Conservation (phyloP, 2,797 vertebrate species). For the Clarias pachynema region DNA sequence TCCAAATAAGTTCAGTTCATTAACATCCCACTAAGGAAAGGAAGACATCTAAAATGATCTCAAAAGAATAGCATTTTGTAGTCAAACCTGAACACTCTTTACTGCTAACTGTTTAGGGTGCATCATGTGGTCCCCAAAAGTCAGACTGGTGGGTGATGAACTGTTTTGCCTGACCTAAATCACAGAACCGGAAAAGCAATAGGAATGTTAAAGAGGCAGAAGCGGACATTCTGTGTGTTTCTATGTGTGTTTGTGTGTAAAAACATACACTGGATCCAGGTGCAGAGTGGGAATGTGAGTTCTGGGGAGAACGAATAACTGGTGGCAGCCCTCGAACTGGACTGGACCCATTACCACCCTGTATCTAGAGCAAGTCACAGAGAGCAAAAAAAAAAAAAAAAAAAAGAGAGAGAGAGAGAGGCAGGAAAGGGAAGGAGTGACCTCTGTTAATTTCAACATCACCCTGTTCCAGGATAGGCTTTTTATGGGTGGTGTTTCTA, state of each 20-base stretch:
- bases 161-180: constrained; percentile 94
- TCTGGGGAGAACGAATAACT: constrained; percentile 93
- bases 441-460: constrained; percentile 18
- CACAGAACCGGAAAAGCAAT: constrained; percentile 40
- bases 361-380: constrained; percentile 77
- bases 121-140: constrained; percentile 92
- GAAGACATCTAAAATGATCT: neutral
- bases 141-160: constrained; percentile 94
- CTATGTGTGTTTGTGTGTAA: constrained; percentile 4
- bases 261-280: constrained; percentile 89
- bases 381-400: neutral
- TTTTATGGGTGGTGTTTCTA: neutral
- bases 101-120: constrained; percentile 93
- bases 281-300: constrained; percentile 95
- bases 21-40: neutral
- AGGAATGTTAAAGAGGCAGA: constrained; percentile 24
- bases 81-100: constrained; percentile 91
- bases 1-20: neutral
- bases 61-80: neutral
- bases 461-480: neutral
- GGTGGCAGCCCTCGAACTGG: constrained; percentile 92
- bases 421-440: neutral
- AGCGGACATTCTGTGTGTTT: neutral
- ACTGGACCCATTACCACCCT: constrained; percentile 97
- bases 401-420: neutral